Percentiles rank a stretch among this genome's conserved stretches.
These are phyloP conservation scores for Merops nubicus DNA, from an alignment of 2,113 vertebrate genomes.

Conservation along the genomic window DNA sequence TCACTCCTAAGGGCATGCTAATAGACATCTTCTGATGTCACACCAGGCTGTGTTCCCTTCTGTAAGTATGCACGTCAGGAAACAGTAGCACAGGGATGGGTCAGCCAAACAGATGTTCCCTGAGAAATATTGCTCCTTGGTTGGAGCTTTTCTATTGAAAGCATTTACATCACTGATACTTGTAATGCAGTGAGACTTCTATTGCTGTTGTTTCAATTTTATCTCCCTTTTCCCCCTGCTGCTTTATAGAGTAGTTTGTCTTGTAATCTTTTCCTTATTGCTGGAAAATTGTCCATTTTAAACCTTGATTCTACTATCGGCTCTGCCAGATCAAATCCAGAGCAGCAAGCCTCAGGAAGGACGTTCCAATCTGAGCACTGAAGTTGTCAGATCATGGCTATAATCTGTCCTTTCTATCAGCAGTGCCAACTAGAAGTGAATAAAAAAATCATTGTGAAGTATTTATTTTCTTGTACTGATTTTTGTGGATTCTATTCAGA, in stretches of 20 bases:
- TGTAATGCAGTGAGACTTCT: not conserved
- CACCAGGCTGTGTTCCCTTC: not conserved
- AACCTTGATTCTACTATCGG: not conserved
- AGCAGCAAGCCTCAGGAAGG: not conserved
- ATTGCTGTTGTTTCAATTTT: not conserved
- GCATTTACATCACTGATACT: not conserved
- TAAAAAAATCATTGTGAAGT: not conserved
- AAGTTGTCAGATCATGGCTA: not conserved
- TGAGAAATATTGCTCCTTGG: not conserved
- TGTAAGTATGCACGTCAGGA: not conserved
- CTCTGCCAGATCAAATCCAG: not conserved
- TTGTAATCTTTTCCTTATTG: conserved; percentile 13
- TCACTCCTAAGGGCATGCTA: not conserved
- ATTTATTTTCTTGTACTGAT: not conserved
- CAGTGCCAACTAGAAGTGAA: not conserved
- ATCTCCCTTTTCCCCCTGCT: not conserved
- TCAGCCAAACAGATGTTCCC: conserved; percentile 1
- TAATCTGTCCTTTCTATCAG: not conserved
- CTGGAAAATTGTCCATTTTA: conserved; percentile 27
- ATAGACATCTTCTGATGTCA: not conserved
- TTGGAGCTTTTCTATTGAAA: not conserved
- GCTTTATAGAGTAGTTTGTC: not conserved
- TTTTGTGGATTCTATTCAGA: not conserved
- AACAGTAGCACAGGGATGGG: not conserved
- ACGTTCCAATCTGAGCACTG: not conserved